phyloP scores from a whole-genome alignment of 1,140 invertebrate species.

The Thaumetopoea pityocampa region DNA sequence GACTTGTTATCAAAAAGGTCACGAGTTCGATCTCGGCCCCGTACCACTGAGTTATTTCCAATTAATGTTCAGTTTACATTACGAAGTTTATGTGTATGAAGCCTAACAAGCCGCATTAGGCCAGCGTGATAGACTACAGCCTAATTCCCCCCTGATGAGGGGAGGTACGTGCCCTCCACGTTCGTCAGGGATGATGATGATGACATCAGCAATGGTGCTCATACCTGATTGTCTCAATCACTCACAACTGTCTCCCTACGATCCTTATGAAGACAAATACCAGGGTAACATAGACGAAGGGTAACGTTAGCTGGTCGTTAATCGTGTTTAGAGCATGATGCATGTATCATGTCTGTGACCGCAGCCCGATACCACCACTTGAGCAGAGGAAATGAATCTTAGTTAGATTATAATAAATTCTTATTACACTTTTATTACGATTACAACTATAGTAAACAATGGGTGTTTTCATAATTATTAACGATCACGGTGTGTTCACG shows the following conservation, averaged over 20 bases:
- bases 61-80: too few species aligned
- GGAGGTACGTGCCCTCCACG: too few species aligned
- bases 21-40: too few species aligned
- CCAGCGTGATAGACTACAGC: too few species aligned
- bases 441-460: not conserved
- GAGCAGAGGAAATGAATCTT: slow-evolving; percentile 24
- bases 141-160: too few species aligned
- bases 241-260: slow-evolving; percentile 1
- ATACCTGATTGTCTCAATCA: not conserved
- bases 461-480: not conserved
- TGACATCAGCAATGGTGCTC: too few species aligned
- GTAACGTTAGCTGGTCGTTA: slow-evolving; percentile 30
- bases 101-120: too few species aligned
- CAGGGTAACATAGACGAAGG: slow-evolving; percentile 18
- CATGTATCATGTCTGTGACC: slow-evolving; percentile 32
- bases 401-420: slow-evolving; percentile 21
- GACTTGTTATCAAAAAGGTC: too few species aligned
- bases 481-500: not conserved
- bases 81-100: too few species aligned
- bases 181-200: too few species aligned
- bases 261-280: slow-evolving; percentile 18
- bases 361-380: slow-evolving; percentile 20
- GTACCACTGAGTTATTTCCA: too few species aligned
- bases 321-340: slow-evolving; percentile 41
- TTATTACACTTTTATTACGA: slow-evolving; percentile 9